Conservation (phyloP, 2,113 vertebrate species). For the Hylia prasina region DNA sequence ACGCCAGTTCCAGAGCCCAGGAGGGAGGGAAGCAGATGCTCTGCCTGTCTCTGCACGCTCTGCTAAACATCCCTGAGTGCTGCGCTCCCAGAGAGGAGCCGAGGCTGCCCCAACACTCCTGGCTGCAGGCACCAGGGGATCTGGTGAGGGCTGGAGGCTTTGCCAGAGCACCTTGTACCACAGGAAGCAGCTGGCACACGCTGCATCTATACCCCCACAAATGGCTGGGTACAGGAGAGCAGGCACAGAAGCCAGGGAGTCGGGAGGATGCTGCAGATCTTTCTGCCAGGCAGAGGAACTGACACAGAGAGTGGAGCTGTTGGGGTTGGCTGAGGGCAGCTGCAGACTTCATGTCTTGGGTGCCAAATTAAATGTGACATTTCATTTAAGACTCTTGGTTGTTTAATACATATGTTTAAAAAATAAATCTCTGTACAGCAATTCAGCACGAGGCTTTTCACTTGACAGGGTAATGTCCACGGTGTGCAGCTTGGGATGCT, state of each 20-base stretch:
- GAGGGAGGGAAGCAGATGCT: neutral
- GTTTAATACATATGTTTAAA: neutral
- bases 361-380: constrained; percentile 12
- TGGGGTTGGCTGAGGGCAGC: constrained; percentile 4
- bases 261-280: neutral
- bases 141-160: neutral
- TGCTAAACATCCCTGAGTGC: neutral
- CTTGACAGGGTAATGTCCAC: neutral
- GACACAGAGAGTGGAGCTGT: neutral
- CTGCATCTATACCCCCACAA: neutral
- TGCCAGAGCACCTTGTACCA: neutral
- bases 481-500: neutral
- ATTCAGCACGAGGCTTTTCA: neutral
- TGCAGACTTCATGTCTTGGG: neutral
- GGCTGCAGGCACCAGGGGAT: neutral
- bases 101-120: accelerated
- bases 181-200: neutral
- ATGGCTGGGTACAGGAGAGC: neutral
- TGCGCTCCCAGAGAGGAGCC: accelerated
- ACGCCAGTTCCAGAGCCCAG: neutral
- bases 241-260: neutral
- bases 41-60: neutral
- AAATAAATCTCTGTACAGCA: neutral
- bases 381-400: constrained; percentile 4
- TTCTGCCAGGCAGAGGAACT: neutral